Evolutionary conservation across 2,113 vertebrate genomes (phyloP), one percentile per base, ranked within the genome.

Genomic region (Monopterus albus): DNA sequence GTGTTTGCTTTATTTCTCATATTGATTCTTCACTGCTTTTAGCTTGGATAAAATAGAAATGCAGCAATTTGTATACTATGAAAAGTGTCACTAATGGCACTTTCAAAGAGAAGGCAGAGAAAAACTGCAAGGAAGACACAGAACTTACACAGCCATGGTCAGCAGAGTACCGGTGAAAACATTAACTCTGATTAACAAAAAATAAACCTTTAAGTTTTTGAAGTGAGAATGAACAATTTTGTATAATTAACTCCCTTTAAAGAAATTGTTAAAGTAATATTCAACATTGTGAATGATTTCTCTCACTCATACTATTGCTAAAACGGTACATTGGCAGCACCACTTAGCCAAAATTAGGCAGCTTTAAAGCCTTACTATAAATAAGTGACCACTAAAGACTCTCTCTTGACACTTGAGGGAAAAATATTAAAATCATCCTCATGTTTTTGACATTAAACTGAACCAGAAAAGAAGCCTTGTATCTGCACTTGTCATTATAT

Each of bases 1-100:
- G 25, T 63, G 71, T 70, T 72, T 63, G 25, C 21, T 72, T 72
- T 57, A 60, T 40, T 62, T 49, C 68, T 50, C 57, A 63, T 61
- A 63, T 36, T 40, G n/a, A 51, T 52, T 53, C 52, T 53, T 74
- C n/a, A 43, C 7, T 78, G 33, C 64, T 73, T 81, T 76, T 64
- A 63, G 52, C 35, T 20, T 11, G 17, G 1, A 20, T 7, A 2
- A 59, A 39, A 72, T 52, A 28, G 18, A 7, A 72, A 52, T 63
- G 40, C 7, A 40, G 36, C 35, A 33, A 42, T 83, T 76, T 79
- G 46, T 67, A 69, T 23, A 8, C 46, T 40, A 5, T 60, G 35
- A 63, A n/a, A 83, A 71, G 55, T 17, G 49, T 66, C 55, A 72
- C 56, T 15, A 50, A 67, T 57, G 69, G 65, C 28, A 2, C 26